Evolutionary conservation across 2,888 invertebrate genomes (phyloP).

Genomic region (Sisyra terminalis): DNA sequence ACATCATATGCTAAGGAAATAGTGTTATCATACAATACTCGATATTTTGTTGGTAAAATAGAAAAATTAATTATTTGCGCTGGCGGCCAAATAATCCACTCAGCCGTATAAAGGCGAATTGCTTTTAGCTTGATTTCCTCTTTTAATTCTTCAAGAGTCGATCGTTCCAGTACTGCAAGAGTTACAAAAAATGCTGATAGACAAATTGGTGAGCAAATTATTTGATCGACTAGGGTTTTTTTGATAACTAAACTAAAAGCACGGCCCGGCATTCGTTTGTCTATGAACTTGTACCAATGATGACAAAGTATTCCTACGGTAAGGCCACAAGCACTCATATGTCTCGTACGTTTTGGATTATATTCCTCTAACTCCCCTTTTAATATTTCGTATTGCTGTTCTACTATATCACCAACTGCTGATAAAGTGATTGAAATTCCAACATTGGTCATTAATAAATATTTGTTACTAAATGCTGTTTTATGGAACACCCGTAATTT

Average conservation of each 20-base stretch:
- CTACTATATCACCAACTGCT: conserved; percentile 59
- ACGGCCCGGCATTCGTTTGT: conserved; percentile 51
- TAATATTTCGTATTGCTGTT: conserved; percentile 61
- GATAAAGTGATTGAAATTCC: conserved; percentile 59
- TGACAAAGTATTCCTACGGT: conserved; percentile 63
- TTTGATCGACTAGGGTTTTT: conserved; percentile 70
- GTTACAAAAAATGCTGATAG: conserved; percentile 64
- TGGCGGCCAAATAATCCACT: conserved; percentile 87
- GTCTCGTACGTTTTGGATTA: conserved; percentile 43
- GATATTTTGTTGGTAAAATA: conserved; percentile 60
- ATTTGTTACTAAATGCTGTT: conserved; percentile 41
- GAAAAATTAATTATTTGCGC: conserved; percentile 89
- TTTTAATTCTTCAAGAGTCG: conserved; percentile 39
- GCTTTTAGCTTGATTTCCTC: conserved; percentile 58
- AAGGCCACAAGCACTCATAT: conserved; percentile 65
- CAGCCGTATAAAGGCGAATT: conserved; percentile 62
- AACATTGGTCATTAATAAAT: conserved; percentile 65
- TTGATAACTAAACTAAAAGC: conserved; percentile 45
- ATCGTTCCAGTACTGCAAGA: conserved; percentile 52
- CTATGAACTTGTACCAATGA: conserved; percentile 70
- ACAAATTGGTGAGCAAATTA: conserved; percentile 66
- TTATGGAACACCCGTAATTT: conserved; percentile 17
- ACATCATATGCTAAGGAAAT: conserved; percentile 77
- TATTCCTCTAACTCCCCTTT: conserved; percentile 35
- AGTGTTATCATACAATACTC: conserved; percentile 75